phyloP scores from a whole-genome alignment of 2,113 vertebrate genomes.

The Gnathonemus echidnorhynchus region DNA sequence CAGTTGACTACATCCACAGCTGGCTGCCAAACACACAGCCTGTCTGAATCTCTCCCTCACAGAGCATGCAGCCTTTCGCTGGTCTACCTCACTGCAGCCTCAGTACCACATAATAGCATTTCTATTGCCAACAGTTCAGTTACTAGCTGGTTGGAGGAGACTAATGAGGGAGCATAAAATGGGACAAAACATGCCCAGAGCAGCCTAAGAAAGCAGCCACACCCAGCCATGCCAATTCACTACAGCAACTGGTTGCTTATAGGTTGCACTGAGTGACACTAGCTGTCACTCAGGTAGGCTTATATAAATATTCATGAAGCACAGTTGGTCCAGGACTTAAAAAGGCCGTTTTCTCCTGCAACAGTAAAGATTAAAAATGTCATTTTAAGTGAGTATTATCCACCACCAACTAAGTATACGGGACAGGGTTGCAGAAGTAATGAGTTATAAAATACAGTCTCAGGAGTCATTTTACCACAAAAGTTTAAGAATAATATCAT shows the following conservation, averaged over 20 bases:
- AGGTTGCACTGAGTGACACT: neutral
- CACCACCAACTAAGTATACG: neutral
- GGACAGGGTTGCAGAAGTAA: neutral
- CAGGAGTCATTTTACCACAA: neutral
- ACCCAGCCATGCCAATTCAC: neutral
- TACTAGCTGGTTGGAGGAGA: neutral
- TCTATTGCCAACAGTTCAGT: neutral
- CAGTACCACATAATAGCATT: neutral
- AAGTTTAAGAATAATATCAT: neutral
- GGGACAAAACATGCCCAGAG: neutral
- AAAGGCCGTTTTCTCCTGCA: neutral
- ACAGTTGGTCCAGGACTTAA: neutral
- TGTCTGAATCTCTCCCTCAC: neutral
- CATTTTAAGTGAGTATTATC: neutral
- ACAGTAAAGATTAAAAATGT: neutral
- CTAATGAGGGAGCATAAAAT: neutral
- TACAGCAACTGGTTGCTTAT: neutral
- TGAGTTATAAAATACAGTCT: neutral
- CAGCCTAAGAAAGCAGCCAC: neutral
- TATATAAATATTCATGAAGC: neutral
- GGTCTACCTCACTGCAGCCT: neutral
- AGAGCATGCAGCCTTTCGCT: neutral
- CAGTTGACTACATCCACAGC: neutral
- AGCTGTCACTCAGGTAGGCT: neutral
- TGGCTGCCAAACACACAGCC: neutral